These are phyloP conservation scores for Dicyrtoma fusca DNA, from an alignment of 2,888 invertebrate species.

Conservation along the genomic window DNA sequence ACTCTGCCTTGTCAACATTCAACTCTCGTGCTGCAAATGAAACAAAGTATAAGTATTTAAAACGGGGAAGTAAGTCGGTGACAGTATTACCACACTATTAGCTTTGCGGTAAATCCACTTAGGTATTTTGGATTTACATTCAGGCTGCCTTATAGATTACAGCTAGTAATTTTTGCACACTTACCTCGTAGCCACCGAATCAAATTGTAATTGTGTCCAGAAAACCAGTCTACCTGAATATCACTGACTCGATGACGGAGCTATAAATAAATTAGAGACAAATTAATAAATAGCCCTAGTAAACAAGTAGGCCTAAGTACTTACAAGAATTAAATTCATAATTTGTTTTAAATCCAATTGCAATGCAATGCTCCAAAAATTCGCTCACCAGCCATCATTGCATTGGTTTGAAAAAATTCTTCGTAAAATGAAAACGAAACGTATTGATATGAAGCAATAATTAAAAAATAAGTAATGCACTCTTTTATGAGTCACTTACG, in stretches of 20 bases:
- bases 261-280: constrained; percentile 31
- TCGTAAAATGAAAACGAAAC: too few species aligned
- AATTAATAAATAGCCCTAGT: too few species aligned
- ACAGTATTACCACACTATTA: too few species aligned
- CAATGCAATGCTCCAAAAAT: background rate
- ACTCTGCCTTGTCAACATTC: constrained; percentile 46
- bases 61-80: too few species aligned
- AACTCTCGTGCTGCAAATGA: constrained; percentile 46
- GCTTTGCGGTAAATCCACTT: too few species aligned
- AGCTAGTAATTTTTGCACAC: background rate
- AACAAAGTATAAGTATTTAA: background rate
- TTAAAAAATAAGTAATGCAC: too few species aligned
- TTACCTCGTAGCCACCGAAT: constrained; percentile 45
- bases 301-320: too few species aligned
- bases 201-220: constrained; percentile 25
- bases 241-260: constrained; percentile 36
- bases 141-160: background rate
- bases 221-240: constrained; percentile 25
- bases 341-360: background rate
- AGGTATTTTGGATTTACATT: too few species aligned
- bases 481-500: constrained; percentile 4
- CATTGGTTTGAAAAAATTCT: background rate
- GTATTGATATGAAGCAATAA: too few species aligned
- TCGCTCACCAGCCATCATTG: too few species aligned
- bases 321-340: background rate